Base-by-base conservation (phyloP, 64 coral and sea anemone genomes). In the Dendronephthya gigantea region DNA sequence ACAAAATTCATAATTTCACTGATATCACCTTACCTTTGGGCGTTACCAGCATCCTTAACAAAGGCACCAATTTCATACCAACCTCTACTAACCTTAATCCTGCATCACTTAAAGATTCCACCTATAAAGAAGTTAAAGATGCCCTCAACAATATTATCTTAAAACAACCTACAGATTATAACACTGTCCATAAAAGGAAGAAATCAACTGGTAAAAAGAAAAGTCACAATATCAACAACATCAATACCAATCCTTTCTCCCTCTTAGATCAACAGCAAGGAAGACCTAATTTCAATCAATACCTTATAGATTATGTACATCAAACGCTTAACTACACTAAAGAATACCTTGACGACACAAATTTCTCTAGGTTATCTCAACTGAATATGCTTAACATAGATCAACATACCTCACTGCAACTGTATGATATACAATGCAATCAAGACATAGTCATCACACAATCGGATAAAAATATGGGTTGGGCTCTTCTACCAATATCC, bases 1-100 rank as follows among this genome's bases (percentile, higher is more conserved):
- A 81, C 27, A 88, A 88, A 81, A 88, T 82, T 15, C 86, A 88
- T 40, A 88, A 88, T 11, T 88, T 88, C 40, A 87, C 85, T 25
- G 17, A 29, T 58, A 87, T 48, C 11, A 25, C 75, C 32, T 40
- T 87, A 2, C 10, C 85, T 32, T 19, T 19, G 10, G 68, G 76
- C 34, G 1, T 87, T 27, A 70, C 66, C 12, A 39, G 76, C 1
- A 15, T 87, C 33, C 40, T 87, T n/a, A 87, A 87, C 62, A 87
- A 87, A 87, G 85, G 85, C 47, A 76, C 85, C 35, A 87, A 87
- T 75, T 87, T 87, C 38, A 87, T 87, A 34, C 59, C 85, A 0
- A 87, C 85, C 2, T 10, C 85, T 13, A 35, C 33, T 10, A 28
- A 50, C 48, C 22, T 55, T 37, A 85, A 50, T 17, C 22, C 33